These are phyloP conservation scores for Ciconia stormi DNA, from an alignment of 2,113 vertebrate genomes.

Conservation along the genomic window DNA sequence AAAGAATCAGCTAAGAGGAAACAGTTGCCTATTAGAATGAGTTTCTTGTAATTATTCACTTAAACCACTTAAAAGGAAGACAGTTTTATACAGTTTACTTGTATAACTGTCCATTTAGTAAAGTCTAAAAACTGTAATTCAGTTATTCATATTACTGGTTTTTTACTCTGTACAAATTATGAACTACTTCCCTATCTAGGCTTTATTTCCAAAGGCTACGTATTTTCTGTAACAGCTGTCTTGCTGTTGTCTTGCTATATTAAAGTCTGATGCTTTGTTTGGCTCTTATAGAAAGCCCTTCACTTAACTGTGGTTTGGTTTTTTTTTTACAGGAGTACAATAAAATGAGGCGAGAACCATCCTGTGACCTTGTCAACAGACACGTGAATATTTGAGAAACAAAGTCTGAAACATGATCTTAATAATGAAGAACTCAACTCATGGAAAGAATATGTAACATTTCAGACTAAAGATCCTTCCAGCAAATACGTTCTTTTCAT, in stretches of 20 bases:
- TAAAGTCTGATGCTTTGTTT: neutral
- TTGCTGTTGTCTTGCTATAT: neutral
- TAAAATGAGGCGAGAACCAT: neutral
- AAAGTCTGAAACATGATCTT: constrained; percentile 30
- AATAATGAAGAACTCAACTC: constrained; percentile 9
- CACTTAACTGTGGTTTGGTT: neutral
- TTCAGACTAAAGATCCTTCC: neutral
- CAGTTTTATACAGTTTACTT: neutral
- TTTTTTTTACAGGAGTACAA: neutral
- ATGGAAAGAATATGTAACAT: neutral
- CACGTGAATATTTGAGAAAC: neutral
- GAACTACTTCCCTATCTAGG: neutral
- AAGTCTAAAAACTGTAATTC: neutral
- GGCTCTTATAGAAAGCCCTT: neutral
- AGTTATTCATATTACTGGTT: neutral
- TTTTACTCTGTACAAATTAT: neutral
- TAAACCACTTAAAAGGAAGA: neutral
- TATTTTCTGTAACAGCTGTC: neutral
- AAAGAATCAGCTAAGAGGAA: neutral
- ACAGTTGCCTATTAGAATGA: neutral
- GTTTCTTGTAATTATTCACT: neutral
- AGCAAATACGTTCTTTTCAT: neutral
- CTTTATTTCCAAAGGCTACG: neutral
- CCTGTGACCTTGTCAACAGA: neutral
- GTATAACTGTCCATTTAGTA: neutral